Evolutionary conservation across 2,797 vertebrate species (phyloP).

Genomic region (Naso thynnoides): DNA sequence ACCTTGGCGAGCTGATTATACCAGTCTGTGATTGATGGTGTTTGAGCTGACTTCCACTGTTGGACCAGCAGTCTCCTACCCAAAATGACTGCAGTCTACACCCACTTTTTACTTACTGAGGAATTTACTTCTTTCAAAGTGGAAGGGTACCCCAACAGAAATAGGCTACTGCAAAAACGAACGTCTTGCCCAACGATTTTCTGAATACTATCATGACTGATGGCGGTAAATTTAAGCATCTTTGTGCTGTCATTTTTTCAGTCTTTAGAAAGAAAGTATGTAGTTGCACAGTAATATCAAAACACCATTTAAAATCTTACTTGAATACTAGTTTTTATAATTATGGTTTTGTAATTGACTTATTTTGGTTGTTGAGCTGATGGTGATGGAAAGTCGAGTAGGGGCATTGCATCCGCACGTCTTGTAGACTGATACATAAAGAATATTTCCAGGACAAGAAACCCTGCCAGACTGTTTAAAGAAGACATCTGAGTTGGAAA

Average conservation of each 20-base stretch:
- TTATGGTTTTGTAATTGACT: not conserved
- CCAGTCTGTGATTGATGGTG: too few species aligned
- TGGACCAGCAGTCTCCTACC: too few species aligned
- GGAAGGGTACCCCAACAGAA: too few species aligned
- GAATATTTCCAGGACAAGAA: constrained; percentile 30
- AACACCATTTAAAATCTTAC: not conserved
- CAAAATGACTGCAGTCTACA: too few species aligned
- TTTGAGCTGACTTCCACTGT: too few species aligned
- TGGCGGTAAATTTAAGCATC: too few species aligned
- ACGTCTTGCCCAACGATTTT: too few species aligned
- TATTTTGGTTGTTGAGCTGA: not conserved
- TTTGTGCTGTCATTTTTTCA: not conserved
- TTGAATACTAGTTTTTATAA: not conserved
- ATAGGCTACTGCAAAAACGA: too few species aligned
- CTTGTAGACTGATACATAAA: constrained; percentile 21
- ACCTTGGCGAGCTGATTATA: too few species aligned
- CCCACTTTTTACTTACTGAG: too few species aligned
- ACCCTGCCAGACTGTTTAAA: constrained; percentile 24
- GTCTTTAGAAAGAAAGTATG: not conserved
- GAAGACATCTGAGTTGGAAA: constrained; percentile 8
- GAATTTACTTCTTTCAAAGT: too few species aligned
- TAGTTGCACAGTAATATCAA: not conserved
- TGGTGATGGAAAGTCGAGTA: not conserved
- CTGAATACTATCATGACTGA: too few species aligned
- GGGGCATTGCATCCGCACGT: constrained; percentile 3